Conservation (phyloP, 2,888 invertebrate genomes). For the Magallana nippona region DNA sequence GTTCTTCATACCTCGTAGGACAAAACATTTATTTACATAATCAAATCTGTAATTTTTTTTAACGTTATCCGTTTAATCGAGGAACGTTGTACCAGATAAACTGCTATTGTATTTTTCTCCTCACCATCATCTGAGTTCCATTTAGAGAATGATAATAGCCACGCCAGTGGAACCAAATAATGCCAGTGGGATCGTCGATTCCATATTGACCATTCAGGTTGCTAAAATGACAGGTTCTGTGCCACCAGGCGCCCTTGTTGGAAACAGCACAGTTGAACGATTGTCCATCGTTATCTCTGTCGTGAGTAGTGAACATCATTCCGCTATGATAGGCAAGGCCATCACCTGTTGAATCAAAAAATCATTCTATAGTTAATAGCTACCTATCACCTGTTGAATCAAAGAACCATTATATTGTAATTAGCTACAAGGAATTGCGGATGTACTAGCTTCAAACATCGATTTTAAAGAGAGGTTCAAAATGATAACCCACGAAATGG, state of each 20-base stretch:
- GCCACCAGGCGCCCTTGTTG: conserved; percentile 9
- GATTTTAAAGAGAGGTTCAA: too few species aligned
- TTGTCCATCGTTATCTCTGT: not conserved
- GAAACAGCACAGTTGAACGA: not conserved
- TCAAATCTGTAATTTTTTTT: too few species aligned
- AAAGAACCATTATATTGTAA: not conserved
- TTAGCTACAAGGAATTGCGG: too few species aligned
- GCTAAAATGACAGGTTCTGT: not conserved
- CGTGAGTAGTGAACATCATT: not conserved
- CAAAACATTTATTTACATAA: too few species aligned
- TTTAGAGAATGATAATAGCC: not conserved
- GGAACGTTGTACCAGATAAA: too few species aligned
- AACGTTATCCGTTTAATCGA: too few species aligned
- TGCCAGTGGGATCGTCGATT: not conserved
- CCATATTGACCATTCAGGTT: not conserved
- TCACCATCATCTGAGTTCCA: not conserved
- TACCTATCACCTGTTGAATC: not conserved
- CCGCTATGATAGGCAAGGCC: not conserved
- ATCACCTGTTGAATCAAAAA: not conserved
- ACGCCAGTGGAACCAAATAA: not conserved
- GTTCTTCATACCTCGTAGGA: too few species aligned
- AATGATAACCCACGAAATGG: too few species aligned
- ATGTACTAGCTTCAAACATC: too few species aligned
- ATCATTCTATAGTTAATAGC: too few species aligned
- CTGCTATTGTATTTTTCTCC: not conserved